phyloP scores from a whole-genome alignment of 2,888 invertebrate species.

The Doris montereyensis region DNA sequence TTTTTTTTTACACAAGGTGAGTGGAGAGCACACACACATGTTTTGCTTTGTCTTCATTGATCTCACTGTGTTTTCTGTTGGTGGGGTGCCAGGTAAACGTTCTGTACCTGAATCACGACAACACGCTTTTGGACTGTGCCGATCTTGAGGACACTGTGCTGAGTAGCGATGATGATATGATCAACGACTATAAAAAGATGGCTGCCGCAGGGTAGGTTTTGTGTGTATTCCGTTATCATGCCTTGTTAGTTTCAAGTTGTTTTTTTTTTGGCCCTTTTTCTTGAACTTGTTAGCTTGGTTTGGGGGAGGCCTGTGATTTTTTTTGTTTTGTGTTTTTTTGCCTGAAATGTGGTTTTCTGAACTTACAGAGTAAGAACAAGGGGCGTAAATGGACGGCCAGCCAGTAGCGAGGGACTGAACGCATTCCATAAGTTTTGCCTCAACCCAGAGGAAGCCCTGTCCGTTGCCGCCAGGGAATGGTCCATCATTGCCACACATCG shows the following conservation, averaged over 20 bases:
- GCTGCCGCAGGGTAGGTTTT: conserved; percentile 58
- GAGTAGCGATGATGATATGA: conserved; percentile 81
- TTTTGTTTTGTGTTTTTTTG: too few relatives aligned
- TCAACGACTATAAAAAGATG: conserved; percentile 81
- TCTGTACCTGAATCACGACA: conserved; percentile 82
- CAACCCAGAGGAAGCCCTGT: conserved; percentile 50
- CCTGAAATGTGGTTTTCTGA: too few relatives aligned
- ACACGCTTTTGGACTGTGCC: conserved; percentile 85
- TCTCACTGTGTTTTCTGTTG: too few relatives aligned
- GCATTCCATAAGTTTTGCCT: conserved; percentile 59
- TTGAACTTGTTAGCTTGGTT: too few relatives aligned
- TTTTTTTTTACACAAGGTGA: too few relatives aligned
- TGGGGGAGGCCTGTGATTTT: too few relatives aligned
- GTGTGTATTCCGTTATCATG: background rate
- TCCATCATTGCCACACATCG: conserved; percentile 55
- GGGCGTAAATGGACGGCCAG: too few relatives aligned
- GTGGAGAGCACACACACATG: too few relatives aligned
- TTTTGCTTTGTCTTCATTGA: too few relatives aligned
- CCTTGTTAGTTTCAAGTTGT: background rate
- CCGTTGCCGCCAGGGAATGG: conserved; percentile 55
- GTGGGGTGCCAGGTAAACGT: conserved; percentile 82
- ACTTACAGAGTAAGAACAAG: too few relatives aligned
- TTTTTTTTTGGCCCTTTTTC: too few relatives aligned
- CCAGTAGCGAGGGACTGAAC: too few relatives aligned
- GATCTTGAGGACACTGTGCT: conserved; percentile 80